Percentiles rank a stretch among this genome's conserved stretches.
phyloP scores from a whole-genome alignment of 2,888 invertebrate species.

The Zygothrica quintamaculata region DNA sequence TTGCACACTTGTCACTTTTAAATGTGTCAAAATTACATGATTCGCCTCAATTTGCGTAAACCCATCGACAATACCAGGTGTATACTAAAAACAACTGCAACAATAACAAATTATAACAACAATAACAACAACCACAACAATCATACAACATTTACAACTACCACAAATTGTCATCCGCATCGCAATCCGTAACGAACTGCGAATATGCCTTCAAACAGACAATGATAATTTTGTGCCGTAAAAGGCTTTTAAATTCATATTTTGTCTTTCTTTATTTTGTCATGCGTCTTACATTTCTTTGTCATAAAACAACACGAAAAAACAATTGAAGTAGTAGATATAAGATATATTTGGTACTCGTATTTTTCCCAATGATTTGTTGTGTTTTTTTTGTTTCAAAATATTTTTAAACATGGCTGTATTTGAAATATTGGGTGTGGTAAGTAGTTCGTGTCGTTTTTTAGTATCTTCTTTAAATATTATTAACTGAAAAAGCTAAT shows the following conservation, averaged over 20 bases:
- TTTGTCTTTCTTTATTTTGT: conserved; percentile 50
- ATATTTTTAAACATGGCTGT: conserved; percentile 45
- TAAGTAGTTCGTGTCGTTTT: too few relatives aligned
- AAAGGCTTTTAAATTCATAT: conserved; percentile 58
- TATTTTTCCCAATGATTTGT: conserved; percentile 50
- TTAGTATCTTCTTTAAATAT: too few relatives aligned
- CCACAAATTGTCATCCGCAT: conserved; percentile 44
- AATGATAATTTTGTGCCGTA: conserved; percentile 38
- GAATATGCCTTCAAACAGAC: conserved; percentile 40
- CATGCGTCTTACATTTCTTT: conserved; percentile 40
- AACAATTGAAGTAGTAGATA: conserved; percentile 25
- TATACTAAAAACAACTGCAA: neutral
- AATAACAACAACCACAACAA: conserved; percentile 16
- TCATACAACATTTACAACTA: conserved; percentile 11
- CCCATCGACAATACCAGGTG: conserved; percentile 25
- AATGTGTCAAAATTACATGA: conserved; percentile 63
- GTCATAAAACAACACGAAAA: conserved; percentile 15
- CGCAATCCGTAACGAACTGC: conserved; percentile 52
- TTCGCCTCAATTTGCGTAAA: conserved; percentile 58
- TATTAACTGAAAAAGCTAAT: conserved; percentile 13
- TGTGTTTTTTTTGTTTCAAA: conserved; percentile 39
- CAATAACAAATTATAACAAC: too few relatives aligned
- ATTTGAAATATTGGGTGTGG: conserved; percentile 28
- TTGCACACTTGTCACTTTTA: conserved; percentile 65
- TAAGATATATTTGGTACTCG: neutral